Percentiles rank a stretch among this genome's conserved stretches.
These are phyloP conservation scores for Brenthis daphne DNA, from an alignment of 2,888 invertebrate species.

Conservation along the genomic window DNA sequence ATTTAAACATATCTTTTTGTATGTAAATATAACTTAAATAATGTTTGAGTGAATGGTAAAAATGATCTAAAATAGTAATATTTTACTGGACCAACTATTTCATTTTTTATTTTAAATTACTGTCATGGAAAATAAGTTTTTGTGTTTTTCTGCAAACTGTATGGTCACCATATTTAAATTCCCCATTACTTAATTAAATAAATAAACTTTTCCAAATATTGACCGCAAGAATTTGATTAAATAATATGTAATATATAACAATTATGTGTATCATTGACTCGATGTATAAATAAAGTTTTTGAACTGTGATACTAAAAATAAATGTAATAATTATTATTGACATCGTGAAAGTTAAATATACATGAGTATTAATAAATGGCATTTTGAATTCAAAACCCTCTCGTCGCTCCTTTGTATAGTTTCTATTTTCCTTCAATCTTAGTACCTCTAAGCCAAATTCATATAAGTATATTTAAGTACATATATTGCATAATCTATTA, in stretches of 20 bases:
- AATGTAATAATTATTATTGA: constrained; percentile 58
- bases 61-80: too few relatives aligned
- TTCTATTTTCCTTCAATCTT: too few relatives aligned
- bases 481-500: too few relatives aligned
- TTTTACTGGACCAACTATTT: too few relatives aligned
- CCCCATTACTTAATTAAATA: neutral
- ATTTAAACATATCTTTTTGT: too few relatives aligned
- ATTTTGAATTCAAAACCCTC: constrained; percentile 20
- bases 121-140: too few relatives aligned
- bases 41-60: too few relatives aligned
- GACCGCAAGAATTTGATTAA: constrained; percentile 2
- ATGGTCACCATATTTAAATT: neutral
- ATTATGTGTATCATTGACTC: constrained; percentile 39
- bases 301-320: constrained; percentile 76
- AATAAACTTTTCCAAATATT: neutral
- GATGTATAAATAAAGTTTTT: constrained; percentile 56
- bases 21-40: too few relatives aligned
- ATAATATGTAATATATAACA: constrained; percentile 15
- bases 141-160: too few relatives aligned
- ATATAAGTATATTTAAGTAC: too few relatives aligned
- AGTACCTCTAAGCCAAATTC: too few relatives aligned
- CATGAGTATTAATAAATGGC: constrained; percentile 33
- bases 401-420: neutral
- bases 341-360: constrained; percentile 52
- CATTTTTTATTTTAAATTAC: too few relatives aligned